These are phyloP conservation scores for Notechis scutatus DNA, from an alignment of 2,113 vertebrate genomes.

Conservation along the genomic window DNA sequence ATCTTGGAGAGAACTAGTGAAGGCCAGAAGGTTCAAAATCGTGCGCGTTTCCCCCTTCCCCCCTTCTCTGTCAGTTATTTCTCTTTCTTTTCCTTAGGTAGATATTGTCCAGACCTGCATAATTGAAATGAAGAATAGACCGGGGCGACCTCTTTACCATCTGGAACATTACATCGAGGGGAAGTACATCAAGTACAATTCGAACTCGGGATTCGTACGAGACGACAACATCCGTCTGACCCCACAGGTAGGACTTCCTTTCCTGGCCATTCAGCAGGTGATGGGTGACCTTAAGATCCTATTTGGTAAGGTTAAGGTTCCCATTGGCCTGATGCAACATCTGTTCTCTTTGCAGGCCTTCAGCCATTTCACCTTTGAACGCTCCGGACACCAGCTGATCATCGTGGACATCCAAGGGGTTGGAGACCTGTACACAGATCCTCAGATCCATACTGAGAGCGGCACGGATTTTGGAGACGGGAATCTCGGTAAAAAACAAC, in stretches of 20 bases:
- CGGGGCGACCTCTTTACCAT: slow-evolving; percentile 86
- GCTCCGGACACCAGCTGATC: slow-evolving; percentile 94
- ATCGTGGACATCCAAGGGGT: slow-evolving; percentile 98
- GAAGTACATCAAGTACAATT: slow-evolving; percentile 99
- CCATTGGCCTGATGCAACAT: not conserved
- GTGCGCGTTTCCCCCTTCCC: fast-evolving
- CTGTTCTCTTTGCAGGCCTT: slow-evolving; percentile 77
- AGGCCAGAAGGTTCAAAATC: not conserved
- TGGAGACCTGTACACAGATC: slow-evolving; percentile 96
- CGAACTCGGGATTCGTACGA: slow-evolving; percentile 94
- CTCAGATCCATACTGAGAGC: slow-evolving; percentile 92
- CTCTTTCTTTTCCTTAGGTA: slow-evolving; percentile 71
- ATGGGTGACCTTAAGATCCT: not conserved
- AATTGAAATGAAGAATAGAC: slow-evolving; percentile 83
- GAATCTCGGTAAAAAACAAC: slow-evolving; percentile 81
- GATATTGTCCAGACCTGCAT: slow-evolving; percentile 97
- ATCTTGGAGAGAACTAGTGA: not conserved
- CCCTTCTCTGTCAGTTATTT: slow-evolving; percentile 13
- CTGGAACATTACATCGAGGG: slow-evolving; percentile 98
- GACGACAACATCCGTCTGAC: slow-evolving; percentile 96
- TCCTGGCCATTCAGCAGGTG: not conserved
- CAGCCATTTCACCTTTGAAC: slow-evolving; percentile 96
- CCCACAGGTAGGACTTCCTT: slow-evolving; percentile 80
- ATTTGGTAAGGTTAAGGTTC: not conserved
- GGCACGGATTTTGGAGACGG: slow-evolving; percentile 96